Conservation (phyloP, 2,888 invertebrate species). For the Drosophila neutralis region DNA sequence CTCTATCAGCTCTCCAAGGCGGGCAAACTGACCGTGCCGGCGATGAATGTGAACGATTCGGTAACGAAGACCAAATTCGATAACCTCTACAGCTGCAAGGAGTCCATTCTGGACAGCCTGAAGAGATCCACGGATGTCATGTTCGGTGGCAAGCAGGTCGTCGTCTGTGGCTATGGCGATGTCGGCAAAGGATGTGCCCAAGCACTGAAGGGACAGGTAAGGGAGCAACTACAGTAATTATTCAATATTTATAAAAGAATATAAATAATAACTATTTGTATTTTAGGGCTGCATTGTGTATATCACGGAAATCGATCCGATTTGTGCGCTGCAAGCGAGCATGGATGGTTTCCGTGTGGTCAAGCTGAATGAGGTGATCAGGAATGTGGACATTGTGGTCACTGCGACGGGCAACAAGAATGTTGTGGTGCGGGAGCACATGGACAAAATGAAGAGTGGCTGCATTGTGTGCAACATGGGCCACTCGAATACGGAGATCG, state of each 20-base stretch:
- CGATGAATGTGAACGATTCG: constrained; percentile 99
- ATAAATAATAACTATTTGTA: background rate
- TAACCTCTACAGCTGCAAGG: constrained; percentile 97
- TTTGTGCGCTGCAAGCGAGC: constrained; percentile 97
- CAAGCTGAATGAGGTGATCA: constrained; percentile 96
- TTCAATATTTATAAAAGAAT: no score
- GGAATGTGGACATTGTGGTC: constrained; percentile 97
- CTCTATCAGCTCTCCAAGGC: constrained; percentile 97
- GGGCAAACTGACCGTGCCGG: constrained; percentile 96
- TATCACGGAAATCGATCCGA: constrained; percentile 97
- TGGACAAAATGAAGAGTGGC: constrained; percentile 98
- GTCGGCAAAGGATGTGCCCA: constrained; percentile 99
- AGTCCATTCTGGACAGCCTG: constrained; percentile 92
- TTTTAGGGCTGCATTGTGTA: constrained; percentile 93
- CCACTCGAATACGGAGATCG: constrained; percentile 98
- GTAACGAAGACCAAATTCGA: constrained; percentile 99
- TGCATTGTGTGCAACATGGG: constrained; percentile 99
- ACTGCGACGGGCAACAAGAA: constrained; percentile 99
- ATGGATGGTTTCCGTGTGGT: constrained; percentile 99
- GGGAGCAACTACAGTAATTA: background rate
- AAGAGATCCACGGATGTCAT: constrained; percentile 90
- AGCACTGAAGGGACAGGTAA: constrained; percentile 91
- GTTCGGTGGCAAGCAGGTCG: constrained; percentile 98
- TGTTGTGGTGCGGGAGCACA: constrained; percentile 96
- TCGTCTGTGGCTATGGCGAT: constrained; percentile 98